A percentile compares a stretch with the other conserved stretches of the same genome.
These are phyloP conservation scores for Agrochola circellaris DNA, from an alignment of 2,888 invertebrate species.

Conservation along the genomic window DNA sequence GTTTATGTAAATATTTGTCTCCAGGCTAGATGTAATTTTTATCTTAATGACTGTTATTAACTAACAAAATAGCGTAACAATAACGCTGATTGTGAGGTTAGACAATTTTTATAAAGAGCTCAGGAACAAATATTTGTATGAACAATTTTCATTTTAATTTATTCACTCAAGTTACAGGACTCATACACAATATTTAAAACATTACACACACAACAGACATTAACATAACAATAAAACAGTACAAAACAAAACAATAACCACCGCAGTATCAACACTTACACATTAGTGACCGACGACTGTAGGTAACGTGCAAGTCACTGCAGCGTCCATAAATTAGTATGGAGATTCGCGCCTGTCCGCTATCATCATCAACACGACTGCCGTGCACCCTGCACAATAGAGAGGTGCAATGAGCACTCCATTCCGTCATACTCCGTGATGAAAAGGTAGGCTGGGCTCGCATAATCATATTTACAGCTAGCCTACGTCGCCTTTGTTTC, in stretches of 20 bases:
- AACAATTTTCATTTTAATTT: not conserved
- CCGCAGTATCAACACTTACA: too few relatives aligned
- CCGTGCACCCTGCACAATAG: not conserved
- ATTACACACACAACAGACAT: too few relatives aligned
- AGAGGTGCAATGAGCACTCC: slow-evolving; percentile 8
- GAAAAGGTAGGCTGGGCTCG: slow-evolving; percentile 47
- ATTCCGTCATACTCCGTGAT: slow-evolving; percentile 3
- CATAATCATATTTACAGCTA: slow-evolving; percentile 66
- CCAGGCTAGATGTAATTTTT: not conserved
- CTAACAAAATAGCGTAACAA: not conserved
- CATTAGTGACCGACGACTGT: not conserved
- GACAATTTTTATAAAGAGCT: too few relatives aligned
- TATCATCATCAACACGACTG: not conserved
- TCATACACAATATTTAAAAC: not conserved
- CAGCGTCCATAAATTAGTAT: not conserved
- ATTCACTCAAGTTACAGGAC: not conserved
- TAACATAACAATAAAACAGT: too few relatives aligned
- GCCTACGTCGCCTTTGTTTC: slow-evolving; percentile 60
- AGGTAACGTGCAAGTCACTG: not conserved
- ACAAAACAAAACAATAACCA: too few relatives aligned
- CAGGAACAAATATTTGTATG: not conserved
- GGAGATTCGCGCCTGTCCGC: not conserved
- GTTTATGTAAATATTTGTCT: not conserved
- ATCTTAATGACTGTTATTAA: not conserved
- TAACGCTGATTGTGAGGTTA: too few relatives aligned